Percentiles rank a stretch among this genome's conserved stretches.
These are phyloP conservation scores for Rapana venosa DNA, from an alignment of 2,888 invertebrate genomes.

Conservation along the genomic window DNA sequence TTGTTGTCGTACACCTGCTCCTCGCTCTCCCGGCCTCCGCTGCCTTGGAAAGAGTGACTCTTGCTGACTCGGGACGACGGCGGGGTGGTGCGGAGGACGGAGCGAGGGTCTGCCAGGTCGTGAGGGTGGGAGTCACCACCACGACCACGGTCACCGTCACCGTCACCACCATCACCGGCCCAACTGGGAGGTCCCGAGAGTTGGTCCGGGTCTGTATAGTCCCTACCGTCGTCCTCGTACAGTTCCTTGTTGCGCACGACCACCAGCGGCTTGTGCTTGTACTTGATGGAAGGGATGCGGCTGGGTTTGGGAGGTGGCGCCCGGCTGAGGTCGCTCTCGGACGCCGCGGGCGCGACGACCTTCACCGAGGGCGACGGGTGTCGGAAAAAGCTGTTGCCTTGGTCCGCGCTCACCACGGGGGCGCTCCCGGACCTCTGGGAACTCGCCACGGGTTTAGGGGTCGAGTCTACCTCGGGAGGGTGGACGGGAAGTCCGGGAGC, in stretches of 20 bases:
- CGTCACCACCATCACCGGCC: constrained; percentile 53
- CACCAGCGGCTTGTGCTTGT: constrained; percentile 69
- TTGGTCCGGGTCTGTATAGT: constrained; percentile 75
- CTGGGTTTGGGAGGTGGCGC: constrained; percentile 79
- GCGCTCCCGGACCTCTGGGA: constrained; percentile 69
- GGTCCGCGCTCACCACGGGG: constrained; percentile 57
- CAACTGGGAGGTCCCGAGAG: constrained; percentile 73
- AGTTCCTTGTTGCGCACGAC: constrained; percentile 66
- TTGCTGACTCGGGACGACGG: constrained; percentile 10
- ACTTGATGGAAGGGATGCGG: constrained; percentile 78
- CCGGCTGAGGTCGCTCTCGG: constrained; percentile 70
- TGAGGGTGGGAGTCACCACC: constrained; percentile 27
- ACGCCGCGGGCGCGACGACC: constrained; percentile 58
- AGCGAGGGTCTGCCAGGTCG: not conserved
- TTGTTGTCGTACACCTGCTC: constrained; percentile 43
- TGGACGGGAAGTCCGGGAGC: not conserved
- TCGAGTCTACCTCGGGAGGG: not conserved
- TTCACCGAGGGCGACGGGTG: not conserved
- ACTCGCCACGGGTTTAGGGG: not conserved
- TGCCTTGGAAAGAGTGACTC: constrained; percentile 44
- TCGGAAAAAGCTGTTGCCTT: not conserved
- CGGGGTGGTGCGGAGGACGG: not conserved
- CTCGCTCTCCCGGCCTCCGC: not conserved
- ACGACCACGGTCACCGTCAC: not conserved
- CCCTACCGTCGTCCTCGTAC: constrained; percentile 72